phyloP scores from a whole-genome alignment of 2,113 vertebrate genomes.

The Pelvicachromis taeniatus region DNA sequence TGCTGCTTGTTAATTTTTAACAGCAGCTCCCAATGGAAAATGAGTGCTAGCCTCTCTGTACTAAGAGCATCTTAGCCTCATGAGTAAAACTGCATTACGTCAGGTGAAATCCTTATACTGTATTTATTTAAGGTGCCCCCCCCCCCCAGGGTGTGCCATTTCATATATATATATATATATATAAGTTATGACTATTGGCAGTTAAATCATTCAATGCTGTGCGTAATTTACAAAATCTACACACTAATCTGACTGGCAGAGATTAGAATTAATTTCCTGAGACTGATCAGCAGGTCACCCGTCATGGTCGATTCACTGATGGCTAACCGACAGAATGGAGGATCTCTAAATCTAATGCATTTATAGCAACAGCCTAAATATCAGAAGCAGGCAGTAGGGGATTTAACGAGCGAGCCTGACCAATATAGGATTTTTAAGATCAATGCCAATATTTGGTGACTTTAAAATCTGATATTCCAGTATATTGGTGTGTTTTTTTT shows the following conservation, averaged over 20 bases:
- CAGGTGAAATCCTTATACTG: constrained; percentile 28
- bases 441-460: background rate
- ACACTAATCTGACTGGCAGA: background rate
- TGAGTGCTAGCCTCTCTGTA: constrained; percentile 18
- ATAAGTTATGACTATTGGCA: background rate
- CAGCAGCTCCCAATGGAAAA: constrained; percentile 29
- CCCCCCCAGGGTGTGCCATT: background rate
- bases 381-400: background rate
- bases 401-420: background rate
- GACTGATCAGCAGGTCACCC: background rate
- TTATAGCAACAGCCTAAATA: background rate
- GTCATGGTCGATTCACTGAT: background rate
- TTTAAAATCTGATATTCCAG: background rate
- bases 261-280: background rate
- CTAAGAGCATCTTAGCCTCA: constrained; percentile 46
- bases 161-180: too few species aligned
- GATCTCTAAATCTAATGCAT: background rate
- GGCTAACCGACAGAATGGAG: background rate
- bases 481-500: background rate
- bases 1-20: constrained; percentile 46
- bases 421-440: background rate
- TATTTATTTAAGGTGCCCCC: background rate
- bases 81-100: constrained; percentile 43
- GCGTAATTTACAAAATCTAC: background rate
- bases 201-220: background rate